Conservation (phyloP, 2,888 invertebrate species). For the Chrysopilus asiliformis region DNA sequence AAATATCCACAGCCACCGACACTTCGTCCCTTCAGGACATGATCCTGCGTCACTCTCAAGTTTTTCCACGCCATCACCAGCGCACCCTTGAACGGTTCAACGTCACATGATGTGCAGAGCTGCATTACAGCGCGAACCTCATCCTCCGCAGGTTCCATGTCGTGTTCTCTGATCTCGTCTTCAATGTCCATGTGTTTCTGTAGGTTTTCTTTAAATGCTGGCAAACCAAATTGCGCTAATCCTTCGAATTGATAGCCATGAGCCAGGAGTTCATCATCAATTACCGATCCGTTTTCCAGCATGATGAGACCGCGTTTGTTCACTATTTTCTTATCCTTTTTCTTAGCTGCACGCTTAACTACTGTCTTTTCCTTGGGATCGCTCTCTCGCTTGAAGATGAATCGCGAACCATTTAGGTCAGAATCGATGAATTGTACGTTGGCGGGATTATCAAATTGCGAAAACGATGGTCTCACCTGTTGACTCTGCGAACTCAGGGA, state of each 20-base stretch:
- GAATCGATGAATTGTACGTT: constrained; percentile 49
- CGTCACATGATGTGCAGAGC: constrained; percentile 58
- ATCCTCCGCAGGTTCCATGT: constrained; percentile 69
- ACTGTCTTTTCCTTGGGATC: constrained; percentile 26
- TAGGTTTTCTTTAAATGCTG: constrained; percentile 48
- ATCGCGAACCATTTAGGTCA: constrained; percentile 3
- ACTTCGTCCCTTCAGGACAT: constrained; percentile 30
- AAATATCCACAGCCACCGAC: constrained; percentile 34
- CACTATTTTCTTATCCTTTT: constrained; percentile 38
- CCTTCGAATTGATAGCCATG: constrained; percentile 37
- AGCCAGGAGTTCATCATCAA: constrained; percentile 45
- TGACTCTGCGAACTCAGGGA: constrained; percentile 17
- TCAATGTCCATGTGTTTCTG: constrained; percentile 31
- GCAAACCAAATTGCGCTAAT: constrained; percentile 55
- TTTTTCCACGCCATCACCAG: constrained; percentile 64
- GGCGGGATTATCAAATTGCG: constrained; percentile 36
- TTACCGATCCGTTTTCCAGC: constrained; percentile 51
- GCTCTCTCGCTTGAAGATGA: constrained; percentile 14
- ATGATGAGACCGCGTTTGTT: constrained; percentile 53
- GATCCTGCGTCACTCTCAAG: constrained; percentile 28
- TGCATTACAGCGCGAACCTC: constrained; percentile 70
- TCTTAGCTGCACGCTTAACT: constrained; percentile 9
- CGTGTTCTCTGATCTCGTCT: constrained; percentile 44
- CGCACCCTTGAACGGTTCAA: constrained; percentile 69
- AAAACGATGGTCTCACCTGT: constrained; percentile 6